Percentiles rank a stretch among this genome's conserved stretches.
Conservation (phyloP, 2,113 vertebrate genomes). For the Scalopus aquaticus region DNA sequence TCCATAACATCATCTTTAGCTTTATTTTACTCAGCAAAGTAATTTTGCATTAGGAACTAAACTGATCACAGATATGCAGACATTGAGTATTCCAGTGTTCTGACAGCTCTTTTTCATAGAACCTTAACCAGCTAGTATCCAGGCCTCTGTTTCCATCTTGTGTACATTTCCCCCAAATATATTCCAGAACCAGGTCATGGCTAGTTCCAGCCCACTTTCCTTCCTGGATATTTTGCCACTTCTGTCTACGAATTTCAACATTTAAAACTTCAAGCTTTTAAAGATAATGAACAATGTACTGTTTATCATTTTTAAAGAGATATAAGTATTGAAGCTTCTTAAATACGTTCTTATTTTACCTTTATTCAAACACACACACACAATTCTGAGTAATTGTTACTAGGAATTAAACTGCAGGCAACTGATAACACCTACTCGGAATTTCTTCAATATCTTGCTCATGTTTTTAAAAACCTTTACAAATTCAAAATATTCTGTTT, state of each 20-base stretch:
- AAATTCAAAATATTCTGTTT: conserved; percentile 20
- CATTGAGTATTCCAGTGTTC: neutral
- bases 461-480: conserved; percentile 26
- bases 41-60: neutral
- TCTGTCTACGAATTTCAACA: neutral
- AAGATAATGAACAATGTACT: neutral
- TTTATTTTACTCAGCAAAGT: conserved; percentile 11
- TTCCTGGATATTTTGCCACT: neutral
- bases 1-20: neutral
- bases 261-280: conserved; percentile 7
- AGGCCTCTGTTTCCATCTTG: neutral
- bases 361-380: neutral
- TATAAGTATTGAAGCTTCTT: neutral
- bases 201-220: neutral
- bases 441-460: conserved; percentile 7
- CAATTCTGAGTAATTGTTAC: neutral
- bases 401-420: neutral
- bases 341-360: conserved; percentile 21
- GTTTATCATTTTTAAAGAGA: neutral
- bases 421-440: neutral
- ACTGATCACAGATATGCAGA: neutral
- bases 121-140: neutral
- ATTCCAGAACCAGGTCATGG: neutral
- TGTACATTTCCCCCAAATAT: neutral
- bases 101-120: neutral